Evolutionary conservation across 2,888 invertebrate genomes (phyloP).

Genomic region (Hymenopus coronatus): DNA sequence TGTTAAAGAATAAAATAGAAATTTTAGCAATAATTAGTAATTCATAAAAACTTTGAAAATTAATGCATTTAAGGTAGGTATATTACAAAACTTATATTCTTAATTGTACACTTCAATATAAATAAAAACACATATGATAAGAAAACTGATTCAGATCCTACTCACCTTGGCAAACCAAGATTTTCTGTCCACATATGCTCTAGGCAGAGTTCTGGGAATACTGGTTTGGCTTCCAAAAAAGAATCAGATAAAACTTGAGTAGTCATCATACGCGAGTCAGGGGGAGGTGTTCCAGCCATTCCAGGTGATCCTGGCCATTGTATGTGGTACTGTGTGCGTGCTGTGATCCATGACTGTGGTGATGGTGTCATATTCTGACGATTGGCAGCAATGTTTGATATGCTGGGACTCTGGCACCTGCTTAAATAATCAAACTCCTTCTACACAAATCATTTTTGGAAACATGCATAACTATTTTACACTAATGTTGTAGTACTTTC

Average conservation of each 20-base stretch:
- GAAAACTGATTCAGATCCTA: conserved; percentile 5
- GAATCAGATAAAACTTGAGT: neutral
- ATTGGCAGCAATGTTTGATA: conserved; percentile 35
- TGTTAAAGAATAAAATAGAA: too few relatives aligned
- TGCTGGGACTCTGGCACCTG: conserved; percentile 51
- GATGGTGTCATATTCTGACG: neutral
- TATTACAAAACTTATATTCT: too few relatives aligned
- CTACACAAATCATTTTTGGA: neutral
- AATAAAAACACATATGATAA: neutral
- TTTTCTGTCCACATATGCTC: conserved; percentile 89
- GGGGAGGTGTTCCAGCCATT: conserved; percentile 3
- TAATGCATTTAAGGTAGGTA: too few relatives aligned
- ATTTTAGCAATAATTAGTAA: too few relatives aligned
- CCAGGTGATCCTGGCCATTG: neutral
- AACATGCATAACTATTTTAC: neutral
- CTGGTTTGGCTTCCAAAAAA: conserved; percentile 59
- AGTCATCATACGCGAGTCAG: conserved; percentile 29
- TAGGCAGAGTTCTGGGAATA: conserved; percentile 82
- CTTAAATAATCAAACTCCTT: conserved; percentile 38
- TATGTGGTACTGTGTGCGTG: neutral
- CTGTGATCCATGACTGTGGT: neutral
- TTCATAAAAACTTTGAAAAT: too few relatives aligned
- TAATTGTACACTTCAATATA: too few relatives aligned
- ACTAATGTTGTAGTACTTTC: too few relatives aligned
- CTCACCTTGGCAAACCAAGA: conserved; percentile 46